Evolutionary conservation across 1,140 invertebrate species (phyloP).

Genomic region (Procambarus clarkii): DNA sequence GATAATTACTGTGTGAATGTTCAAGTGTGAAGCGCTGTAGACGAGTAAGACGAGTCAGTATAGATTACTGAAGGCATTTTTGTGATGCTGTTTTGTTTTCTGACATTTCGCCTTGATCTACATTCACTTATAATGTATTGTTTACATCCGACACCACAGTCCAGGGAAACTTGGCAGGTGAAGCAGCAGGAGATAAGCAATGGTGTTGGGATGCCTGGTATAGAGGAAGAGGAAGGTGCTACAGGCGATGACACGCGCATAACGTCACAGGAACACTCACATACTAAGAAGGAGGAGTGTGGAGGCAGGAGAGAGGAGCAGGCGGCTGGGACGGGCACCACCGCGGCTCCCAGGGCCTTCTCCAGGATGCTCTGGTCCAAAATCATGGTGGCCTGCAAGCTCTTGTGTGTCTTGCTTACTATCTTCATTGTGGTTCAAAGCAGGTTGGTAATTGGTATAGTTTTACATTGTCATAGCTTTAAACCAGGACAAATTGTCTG

Average conservation of each 20-base stretch:
- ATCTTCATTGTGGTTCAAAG: conserved; percentile 44
- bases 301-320: conserved; percentile 19
- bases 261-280: background rate
- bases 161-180: conserved; percentile 7
- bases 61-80: too few relatives aligned
- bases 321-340: background rate
- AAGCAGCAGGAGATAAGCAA: background rate
- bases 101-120: too few relatives aligned
- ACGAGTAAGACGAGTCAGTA: background rate
- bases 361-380: background rate
- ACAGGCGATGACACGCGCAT: conserved; percentile 11
- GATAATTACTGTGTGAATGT: too few relatives aligned
- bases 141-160: conserved; percentile 48
- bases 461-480: too few relatives aligned
- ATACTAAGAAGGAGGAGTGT: conserved; percentile 4
- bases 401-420: conserved; percentile 31
- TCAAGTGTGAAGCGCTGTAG: too few relatives aligned
- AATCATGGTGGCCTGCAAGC: conserved; percentile 47
- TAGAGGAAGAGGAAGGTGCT: conserved; percentile 46
- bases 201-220: conserved; percentile 64
- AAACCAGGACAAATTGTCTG: too few relatives aligned
- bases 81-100: too few relatives aligned
- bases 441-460: conserved; percentile 25
- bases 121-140: conserved; percentile 2
- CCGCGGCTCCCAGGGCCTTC: background rate